Conservation (phyloP, 2,797 vertebrate genomes). For the Monodelphis domestica region DNA sequence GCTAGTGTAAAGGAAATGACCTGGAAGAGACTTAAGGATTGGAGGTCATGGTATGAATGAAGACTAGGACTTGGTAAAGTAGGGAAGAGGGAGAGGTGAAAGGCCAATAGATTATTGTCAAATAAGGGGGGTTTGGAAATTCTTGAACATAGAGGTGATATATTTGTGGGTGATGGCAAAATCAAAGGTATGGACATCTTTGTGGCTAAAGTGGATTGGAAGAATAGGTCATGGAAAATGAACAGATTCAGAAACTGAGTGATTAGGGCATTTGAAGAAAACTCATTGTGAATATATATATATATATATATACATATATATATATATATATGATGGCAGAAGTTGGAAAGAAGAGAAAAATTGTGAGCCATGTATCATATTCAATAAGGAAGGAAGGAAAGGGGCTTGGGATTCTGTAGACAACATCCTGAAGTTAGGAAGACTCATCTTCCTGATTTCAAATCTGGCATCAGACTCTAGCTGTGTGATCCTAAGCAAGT, state of each 20-base stretch:
- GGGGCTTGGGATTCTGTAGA: neutral
- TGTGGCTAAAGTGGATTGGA: neutral
- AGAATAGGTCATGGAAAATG: neutral
- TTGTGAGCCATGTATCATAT: neutral
- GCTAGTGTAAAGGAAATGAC: no score
- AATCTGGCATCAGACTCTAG: neutral
- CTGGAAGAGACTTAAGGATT: no score
- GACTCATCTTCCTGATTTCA: neutral
- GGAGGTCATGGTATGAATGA: neutral
- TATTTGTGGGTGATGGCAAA: neutral
- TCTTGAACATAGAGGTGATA: neutral
- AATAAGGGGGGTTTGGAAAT: neutral
- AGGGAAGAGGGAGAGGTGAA: neutral
- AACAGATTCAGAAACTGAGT: neutral
- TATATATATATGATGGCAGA: neutral
- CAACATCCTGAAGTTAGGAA: neutral
- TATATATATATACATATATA: neutral
- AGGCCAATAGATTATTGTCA: neutral
- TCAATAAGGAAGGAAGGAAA: neutral
- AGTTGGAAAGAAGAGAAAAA: neutral
- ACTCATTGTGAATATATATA: neutral
- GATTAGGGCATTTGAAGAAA: neutral
- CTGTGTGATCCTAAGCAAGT: neutral
- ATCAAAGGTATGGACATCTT: neutral
- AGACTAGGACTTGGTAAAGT: neutral